These are phyloP conservation scores for Luperina testacea DNA, from an alignment of 2,888 invertebrate genomes.

Conservation along the genomic window DNA sequence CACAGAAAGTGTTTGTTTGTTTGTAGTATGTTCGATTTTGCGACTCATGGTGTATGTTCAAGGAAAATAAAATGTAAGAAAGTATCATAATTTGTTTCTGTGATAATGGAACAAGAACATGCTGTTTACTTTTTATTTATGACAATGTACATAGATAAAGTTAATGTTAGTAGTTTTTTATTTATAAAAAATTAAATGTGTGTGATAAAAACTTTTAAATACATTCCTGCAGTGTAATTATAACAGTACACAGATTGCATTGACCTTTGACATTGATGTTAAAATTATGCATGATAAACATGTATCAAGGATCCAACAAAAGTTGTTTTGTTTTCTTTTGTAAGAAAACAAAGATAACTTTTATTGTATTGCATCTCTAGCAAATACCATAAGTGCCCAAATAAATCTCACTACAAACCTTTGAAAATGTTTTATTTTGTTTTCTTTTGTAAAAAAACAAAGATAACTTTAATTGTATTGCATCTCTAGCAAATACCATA, in stretches of 20 bases:
- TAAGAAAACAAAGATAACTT: too few relatives aligned
- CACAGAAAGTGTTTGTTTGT: too few relatives aligned
- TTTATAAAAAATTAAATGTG: not conserved
- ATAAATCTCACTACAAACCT: too few relatives aligned
- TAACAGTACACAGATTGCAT: not conserved
- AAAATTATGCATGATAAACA: not conserved
- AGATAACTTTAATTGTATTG: too few relatives aligned
- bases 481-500: too few relatives aligned
- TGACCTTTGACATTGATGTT: constrained; percentile 7
- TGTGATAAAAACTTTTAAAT: constrained; percentile 1
- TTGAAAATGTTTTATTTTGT: too few relatives aligned
- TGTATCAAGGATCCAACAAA: too few relatives aligned
- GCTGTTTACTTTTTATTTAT: not conserved
- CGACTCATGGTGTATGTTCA: not conserved
- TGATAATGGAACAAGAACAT: not conserved
- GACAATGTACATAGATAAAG: not conserved
- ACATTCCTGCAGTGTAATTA: not conserved
- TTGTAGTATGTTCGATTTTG: not conserved
- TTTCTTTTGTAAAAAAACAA: too few relatives aligned
- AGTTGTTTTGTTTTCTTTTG: too few relatives aligned
- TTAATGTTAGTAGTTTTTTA: not conserved
- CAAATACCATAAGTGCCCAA: too few relatives aligned
- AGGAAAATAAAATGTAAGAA: not conserved
- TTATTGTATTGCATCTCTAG: too few relatives aligned
- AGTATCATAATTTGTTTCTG: not conserved